Conservation (phyloP, 1,140 invertebrate species). For the Homarus americanus region DNA sequence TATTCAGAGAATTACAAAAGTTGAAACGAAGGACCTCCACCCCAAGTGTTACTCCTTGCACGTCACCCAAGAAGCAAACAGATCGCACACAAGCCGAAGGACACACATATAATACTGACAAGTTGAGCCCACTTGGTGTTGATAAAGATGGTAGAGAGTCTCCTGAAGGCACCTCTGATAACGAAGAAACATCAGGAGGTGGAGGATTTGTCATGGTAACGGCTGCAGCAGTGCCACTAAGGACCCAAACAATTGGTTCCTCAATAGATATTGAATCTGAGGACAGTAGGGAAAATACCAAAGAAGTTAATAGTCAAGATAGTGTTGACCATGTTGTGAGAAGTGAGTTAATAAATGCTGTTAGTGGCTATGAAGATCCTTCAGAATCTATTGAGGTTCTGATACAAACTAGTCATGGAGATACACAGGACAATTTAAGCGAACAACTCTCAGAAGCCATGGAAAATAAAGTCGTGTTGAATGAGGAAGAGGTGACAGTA, state of each 20-base stretch:
- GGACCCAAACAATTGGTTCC: neutral
- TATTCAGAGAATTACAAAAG: constrained; percentile 33
- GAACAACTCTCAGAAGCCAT: neutral
- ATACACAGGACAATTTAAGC: neutral
- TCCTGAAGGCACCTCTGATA: constrained; percentile 58
- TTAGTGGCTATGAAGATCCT: constrained; percentile 38
- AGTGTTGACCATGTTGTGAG: neutral
- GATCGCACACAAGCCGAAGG: constrained; percentile 6
- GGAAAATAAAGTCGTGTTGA: neutral
- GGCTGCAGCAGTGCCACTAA: constrained; percentile 14
- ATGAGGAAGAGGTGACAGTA: constrained; percentile 2
- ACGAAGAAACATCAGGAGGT: constrained; percentile 25
- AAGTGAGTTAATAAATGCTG: neutral
- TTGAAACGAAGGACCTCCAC: constrained; percentile 27
- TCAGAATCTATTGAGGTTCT: constrained; percentile 50
- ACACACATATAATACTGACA: neutral
- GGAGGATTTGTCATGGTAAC: constrained; percentile 25
- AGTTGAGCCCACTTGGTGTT: constrained; percentile 4
- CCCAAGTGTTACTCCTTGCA: constrained; percentile 35
- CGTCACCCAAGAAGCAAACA: constrained; percentile 18
- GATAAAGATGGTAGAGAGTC: constrained; percentile 42
- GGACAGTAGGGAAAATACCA: neutral
- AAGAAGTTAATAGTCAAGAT: neutral
- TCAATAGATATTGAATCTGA: neutral
- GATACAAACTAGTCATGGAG: neutral